phyloP scores from a whole-genome alignment of 2,888 invertebrate species.

The Agonopterix subpropinquella region DNA sequence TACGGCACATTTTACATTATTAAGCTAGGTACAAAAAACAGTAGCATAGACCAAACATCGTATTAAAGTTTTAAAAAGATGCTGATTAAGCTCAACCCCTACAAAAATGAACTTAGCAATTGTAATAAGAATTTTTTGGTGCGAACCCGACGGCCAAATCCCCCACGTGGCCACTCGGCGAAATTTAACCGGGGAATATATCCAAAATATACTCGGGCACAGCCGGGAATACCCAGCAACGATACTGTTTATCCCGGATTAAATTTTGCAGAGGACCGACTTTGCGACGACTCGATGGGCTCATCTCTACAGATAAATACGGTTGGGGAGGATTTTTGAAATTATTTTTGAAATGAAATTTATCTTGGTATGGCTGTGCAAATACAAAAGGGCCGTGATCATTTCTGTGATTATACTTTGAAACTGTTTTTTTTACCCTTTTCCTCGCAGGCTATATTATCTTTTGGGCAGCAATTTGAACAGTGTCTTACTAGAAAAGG shows the following conservation, averaged over 20 bases:
- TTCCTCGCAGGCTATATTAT: no score
- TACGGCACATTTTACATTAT: no score
- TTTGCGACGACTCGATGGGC: conserved; percentile 36
- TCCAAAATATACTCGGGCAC: conserved; percentile 19
- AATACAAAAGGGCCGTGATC: no score
- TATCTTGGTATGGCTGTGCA: no score
- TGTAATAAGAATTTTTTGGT: conserved; percentile 20
- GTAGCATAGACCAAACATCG: no score
- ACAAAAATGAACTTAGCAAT: neutral
- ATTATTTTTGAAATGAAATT: conserved; percentile 16
- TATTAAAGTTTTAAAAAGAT: conserved; percentile 23
- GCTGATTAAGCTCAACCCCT: conserved; percentile 30
- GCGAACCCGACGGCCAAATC: conserved; percentile 19
- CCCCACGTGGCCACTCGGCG: conserved; percentile 41
- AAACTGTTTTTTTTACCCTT: no score
- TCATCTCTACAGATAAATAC: conserved; percentile 43
- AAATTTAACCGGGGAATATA: conserved; percentile 29
- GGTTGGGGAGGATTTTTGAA: conserved; percentile 20
- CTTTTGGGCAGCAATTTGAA: no score
- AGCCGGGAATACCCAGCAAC: conserved; percentile 27
- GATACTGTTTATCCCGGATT: conserved; percentile 59
- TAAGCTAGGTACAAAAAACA: no score
- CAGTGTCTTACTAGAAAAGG: no score
- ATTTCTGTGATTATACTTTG: no score
- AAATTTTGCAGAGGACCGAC: conserved; percentile 56